phyloP scores from a whole-genome alignment of 1,140 invertebrate species.

The Lordiphosa clarofinis region DNA sequence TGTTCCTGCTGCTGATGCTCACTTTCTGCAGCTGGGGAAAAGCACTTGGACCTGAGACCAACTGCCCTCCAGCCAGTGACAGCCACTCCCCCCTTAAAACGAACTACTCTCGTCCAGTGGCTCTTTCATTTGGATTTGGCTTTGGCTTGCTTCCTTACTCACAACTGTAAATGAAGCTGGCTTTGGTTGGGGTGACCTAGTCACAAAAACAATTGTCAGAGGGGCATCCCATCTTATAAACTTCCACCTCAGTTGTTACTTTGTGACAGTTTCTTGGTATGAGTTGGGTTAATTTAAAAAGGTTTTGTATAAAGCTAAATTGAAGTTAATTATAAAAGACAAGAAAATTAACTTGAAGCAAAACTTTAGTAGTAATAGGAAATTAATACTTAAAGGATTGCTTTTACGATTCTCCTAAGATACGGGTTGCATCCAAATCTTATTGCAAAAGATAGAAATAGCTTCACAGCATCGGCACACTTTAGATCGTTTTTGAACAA shows the following conservation, averaged over 20 bases:
- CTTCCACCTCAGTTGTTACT: slow-evolving; percentile 13
- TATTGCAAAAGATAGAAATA: too few species aligned
- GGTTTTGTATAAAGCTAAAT: neutral
- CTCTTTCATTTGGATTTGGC: slow-evolving; percentile 4
- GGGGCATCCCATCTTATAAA: slow-evolving; percentile 2
- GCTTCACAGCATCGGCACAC: too few species aligned
- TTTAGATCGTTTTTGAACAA: too few species aligned
- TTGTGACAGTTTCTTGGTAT: slow-evolving; percentile 2
- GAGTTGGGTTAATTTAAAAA: slow-evolving; percentile 3
- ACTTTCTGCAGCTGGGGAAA: slow-evolving; percentile 1
- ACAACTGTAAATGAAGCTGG: slow-evolving; percentile 12
- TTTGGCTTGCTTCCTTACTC: slow-evolving; percentile 3
- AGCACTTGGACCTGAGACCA: slow-evolving; percentile 10
- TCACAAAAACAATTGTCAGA: slow-evolving; percentile 13
- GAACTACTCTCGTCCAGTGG: neutral
- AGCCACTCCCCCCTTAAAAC: neutral
- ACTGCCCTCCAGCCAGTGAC: slow-evolving; percentile 7
- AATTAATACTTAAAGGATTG: too few species aligned
- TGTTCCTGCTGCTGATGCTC: neutral
- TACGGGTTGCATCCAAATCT: too few species aligned
- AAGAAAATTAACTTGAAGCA: too few species aligned
- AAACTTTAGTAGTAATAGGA: too few species aligned
- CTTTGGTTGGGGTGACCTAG: slow-evolving; percentile 11
- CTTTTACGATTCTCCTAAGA: too few species aligned
- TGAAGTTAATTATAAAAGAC: neutral